Percentiles rank a stretch among this genome's conserved stretches.
Evolutionary conservation across 2,888 invertebrate genomes (phyloP).

Genomic region (Amiota mariae): DNA sequence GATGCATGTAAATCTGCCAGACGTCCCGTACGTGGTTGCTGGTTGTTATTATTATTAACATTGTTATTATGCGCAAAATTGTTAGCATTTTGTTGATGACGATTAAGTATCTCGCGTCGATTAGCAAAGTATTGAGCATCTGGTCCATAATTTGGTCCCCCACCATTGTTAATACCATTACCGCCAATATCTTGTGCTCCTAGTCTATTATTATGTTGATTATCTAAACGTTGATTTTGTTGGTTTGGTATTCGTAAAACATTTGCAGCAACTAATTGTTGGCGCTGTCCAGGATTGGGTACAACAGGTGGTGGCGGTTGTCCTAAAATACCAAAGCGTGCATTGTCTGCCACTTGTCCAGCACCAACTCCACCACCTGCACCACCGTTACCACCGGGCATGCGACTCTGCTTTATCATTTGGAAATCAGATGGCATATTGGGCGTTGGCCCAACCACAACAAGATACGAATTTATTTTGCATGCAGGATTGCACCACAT

Average conservation of each 20-base stretch:
- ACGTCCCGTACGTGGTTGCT: slow-evolving; percentile 65
- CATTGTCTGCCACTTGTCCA: neutral
- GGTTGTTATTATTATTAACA: slow-evolving; percentile 63
- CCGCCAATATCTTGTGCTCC: neutral
- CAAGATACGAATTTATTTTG: slow-evolving; percentile 82
- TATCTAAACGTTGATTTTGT: slow-evolving; percentile 44
- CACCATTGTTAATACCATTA: slow-evolving; percentile 49
- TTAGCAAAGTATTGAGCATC: slow-evolving; percentile 68
- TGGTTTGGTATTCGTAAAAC: slow-evolving; percentile 44
- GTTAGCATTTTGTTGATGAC: slow-evolving; percentile 64
- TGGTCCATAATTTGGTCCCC: slow-evolving; percentile 52
- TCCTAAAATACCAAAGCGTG: slow-evolving; percentile 49
- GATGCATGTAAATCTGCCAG: slow-evolving; percentile 61
- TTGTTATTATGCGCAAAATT: slow-evolving; percentile 65
- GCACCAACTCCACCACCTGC: slow-evolving; percentile 42
- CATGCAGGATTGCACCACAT: slow-evolving; percentile 97
- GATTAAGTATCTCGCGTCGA: slow-evolving; percentile 68
- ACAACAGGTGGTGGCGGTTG: slow-evolving; percentile 47
- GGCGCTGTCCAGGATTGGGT: slow-evolving; percentile 37
- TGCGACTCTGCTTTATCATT: slow-evolving; percentile 71
- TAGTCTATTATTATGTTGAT: slow-evolving; percentile 41
- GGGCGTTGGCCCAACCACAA: slow-evolving; percentile 77
- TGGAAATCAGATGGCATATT: slow-evolving; percentile 72
- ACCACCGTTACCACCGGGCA: slow-evolving; percentile 61
- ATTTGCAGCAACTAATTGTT: slow-evolving; percentile 34